Evolutionary conservation across 92 coral and sea anemone genomes (phyloP).

Genomic region (Bergia sp.): DNA sequence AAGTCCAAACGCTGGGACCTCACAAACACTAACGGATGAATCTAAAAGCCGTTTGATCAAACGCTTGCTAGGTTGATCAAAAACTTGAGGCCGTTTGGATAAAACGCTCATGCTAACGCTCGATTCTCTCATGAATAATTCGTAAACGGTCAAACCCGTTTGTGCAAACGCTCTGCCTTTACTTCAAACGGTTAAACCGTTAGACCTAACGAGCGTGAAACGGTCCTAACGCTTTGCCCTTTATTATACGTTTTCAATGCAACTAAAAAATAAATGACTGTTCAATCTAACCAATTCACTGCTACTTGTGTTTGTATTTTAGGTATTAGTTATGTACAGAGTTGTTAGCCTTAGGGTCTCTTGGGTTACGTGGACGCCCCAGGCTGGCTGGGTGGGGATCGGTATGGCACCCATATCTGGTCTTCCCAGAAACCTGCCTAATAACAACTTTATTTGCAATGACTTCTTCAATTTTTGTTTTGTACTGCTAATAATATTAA

Average conservation of each 20-base stretch:
- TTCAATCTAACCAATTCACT: background rate
- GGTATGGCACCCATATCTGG: background rate
- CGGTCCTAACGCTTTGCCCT: background rate
- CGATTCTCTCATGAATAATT: too few species aligned
- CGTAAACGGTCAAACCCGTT: too few species aligned
- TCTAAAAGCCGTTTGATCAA: background rate
- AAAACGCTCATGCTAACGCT: background rate
- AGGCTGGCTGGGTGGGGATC: background rate
- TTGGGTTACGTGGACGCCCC: background rate
- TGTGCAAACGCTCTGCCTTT: too few species aligned
- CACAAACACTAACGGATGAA: background rate
- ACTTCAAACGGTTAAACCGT: too few species aligned
- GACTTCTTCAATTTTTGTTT: background rate
- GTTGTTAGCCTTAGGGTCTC: too few species aligned
- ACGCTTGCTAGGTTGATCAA: background rate
- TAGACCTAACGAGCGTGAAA: too few species aligned
- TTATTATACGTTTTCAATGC: conserved; percentile 2
- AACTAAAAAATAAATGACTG: background rate
- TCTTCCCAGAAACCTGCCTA: background rate
- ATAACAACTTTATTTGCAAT: background rate
- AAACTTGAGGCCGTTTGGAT: background rate
- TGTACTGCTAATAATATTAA: too few species aligned
- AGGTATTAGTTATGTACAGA: background rate
- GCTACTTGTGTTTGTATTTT: background rate
- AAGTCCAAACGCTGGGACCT: conserved; percentile 2